Conservation (phyloP, 2,113 vertebrate genomes). For the Lophura nycthemera region DNA sequence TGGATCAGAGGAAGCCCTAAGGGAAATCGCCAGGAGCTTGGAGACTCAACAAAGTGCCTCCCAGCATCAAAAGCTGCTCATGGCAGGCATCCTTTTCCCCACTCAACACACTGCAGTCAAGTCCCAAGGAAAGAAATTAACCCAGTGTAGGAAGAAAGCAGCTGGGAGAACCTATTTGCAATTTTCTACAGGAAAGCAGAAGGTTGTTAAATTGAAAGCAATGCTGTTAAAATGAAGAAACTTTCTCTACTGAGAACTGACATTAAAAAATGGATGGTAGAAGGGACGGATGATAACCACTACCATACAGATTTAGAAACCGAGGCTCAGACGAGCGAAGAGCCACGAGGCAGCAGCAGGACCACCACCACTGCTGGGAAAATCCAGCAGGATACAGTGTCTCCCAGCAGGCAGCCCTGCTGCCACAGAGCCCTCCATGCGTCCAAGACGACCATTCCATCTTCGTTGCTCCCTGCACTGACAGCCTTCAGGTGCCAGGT, state of each 20-base stretch:
- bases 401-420: accelerated
- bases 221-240: neutral
- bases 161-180: neutral
- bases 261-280: neutral
- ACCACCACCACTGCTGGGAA: neutral
- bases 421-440: neutral
- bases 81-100: neutral
- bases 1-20: neutral
- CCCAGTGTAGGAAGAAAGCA: neutral
- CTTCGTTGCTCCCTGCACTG: neutral
- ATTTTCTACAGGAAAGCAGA: neutral
- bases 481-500: neutral
- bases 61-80: accelerated
- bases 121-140: neutral
- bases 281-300: neutral
- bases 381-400: accelerated
- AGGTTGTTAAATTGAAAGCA: neutral
- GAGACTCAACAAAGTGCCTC: neutral
- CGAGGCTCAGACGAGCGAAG: accelerated
- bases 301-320: accelerated
- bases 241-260: neutral
- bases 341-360: too few species aligned
- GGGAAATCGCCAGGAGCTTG: neutral
- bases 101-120: accelerated
- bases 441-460: neutral